Evolutionary conservation across 2,797 vertebrate genomes (phyloP), one percentile per base, ranked within the genome.

Genomic region (Crocodylus rhombifer): DNA sequence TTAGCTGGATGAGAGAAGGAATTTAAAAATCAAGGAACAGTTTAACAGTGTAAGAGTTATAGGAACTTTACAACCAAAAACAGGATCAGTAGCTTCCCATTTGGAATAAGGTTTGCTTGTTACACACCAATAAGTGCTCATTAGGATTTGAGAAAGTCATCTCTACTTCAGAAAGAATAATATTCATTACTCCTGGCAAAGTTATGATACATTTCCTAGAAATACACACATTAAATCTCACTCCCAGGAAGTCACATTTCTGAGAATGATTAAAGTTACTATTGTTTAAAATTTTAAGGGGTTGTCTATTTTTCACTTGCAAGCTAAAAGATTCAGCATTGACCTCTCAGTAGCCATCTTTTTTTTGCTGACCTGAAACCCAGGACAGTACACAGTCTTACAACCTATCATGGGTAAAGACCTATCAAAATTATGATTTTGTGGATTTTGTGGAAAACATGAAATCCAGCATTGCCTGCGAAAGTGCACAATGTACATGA

Each of bases 141-240:
- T 91, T 82, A 69, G 25, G 25, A 82, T 56, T 61, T 30, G 7
- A 87, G 92, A 57, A 87, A 16, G n/a, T 79, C 0, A 75, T 91
- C 65, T 65, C 80, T 87, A 63, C 82, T 84, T 92, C 89, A 86
- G 30, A 86, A 67, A 85, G 5, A 9, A 51, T 57, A 80, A 95
- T 93, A 51, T 95, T 92, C 83, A 94, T 82, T 4, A 23, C 3
- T 85, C 82, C 87, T 83, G 92, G 74, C 69, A 86, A 60, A 23
- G 74, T 84, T 82, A 63, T 79, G 5, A 84, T 30, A 58, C 83
- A 90, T 94, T 93, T 92, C 84, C 91, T 91, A 87, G 58, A 95
- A 82, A 82, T 77, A 92, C 4, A 84, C 33, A 61, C 76, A 94
- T 83, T 86, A 94, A 95, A 93, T 88, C 78, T 84, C 96, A 96